phyloP scores from a whole-genome alignment of 2,797 vertebrate genomes.

The Anisognathus igniventris region DNA sequence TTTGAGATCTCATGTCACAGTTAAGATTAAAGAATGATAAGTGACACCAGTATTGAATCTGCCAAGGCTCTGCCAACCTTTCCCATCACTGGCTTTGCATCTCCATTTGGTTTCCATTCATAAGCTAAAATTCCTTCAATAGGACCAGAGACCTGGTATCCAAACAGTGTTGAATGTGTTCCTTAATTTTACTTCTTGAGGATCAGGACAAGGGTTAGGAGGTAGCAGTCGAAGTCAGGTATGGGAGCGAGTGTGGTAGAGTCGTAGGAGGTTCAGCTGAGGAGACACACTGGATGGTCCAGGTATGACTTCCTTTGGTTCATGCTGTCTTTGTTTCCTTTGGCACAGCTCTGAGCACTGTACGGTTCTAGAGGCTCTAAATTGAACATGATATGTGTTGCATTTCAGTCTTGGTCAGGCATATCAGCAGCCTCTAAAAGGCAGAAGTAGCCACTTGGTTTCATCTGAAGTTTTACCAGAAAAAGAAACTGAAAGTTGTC shows the following conservation, averaged over 20 bases:
- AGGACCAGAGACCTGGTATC: background rate
- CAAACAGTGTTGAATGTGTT: background rate
- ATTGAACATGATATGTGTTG: background rate
- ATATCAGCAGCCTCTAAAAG: background rate
- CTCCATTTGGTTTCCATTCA: background rate
- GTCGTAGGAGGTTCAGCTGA: background rate
- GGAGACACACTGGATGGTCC: background rate
- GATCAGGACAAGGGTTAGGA: background rate
- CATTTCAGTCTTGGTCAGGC: background rate
- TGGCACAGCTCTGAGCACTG: background rate
- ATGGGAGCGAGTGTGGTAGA: background rate
- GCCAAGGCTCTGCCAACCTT: background rate
- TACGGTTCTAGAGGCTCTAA: background rate
- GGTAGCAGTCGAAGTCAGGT: background rate
- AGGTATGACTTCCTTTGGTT: background rate
- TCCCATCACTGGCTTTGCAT: background rate
- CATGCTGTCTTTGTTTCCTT: background rate
- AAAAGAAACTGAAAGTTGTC: conserved; percentile 34
- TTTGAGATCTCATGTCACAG: background rate
- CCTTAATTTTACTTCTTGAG: background rate
- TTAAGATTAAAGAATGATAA: background rate
- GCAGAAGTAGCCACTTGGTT: background rate
- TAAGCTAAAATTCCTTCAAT: background rate
- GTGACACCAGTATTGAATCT: background rate
- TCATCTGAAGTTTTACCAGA: background rate